phyloP scores from a whole-genome alignment of 1,140 invertebrate species.

The Asbolus verrucosus region DNA sequence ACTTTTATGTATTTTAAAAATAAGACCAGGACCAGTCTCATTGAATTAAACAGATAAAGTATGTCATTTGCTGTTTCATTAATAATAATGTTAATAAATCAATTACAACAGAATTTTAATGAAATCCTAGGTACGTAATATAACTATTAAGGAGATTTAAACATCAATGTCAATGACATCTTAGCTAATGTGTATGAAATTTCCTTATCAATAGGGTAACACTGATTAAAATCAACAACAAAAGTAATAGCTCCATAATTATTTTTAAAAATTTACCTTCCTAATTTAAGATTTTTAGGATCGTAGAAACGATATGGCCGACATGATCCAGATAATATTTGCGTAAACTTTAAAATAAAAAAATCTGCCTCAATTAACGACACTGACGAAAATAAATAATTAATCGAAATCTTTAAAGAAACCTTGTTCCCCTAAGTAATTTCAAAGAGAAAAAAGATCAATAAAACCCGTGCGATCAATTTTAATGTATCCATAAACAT shows the following conservation, averaged over 20 bases:
- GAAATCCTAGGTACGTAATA: too few species aligned
- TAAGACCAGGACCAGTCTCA: too few species aligned
- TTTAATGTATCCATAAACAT: slow-evolving; percentile 20
- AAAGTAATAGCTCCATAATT: slow-evolving; percentile 8
- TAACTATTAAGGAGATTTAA: too few species aligned
- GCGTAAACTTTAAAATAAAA: background rate
- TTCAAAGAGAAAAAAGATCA: slow-evolving; percentile 8
- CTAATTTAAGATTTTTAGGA: background rate
- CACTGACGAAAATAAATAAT: background rate
- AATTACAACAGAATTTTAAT: too few species aligned
- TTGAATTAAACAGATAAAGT: too few species aligned
- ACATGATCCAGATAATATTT: slow-evolving; percentile 34
- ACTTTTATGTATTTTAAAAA: too few species aligned
- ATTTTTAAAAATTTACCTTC: slow-evolving; percentile 17
- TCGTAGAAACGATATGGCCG: slow-evolving; percentile 25
- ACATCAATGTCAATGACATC: slow-evolving; percentile 17
- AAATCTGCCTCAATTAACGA: background rate
- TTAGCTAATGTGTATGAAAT: slow-evolving; percentile 8
- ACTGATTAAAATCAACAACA: slow-evolving; percentile 5
- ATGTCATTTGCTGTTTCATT: too few species aligned
- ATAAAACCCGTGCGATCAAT: slow-evolving; percentile 17
- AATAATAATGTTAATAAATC: too few species aligned
- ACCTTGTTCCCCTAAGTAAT: background rate
- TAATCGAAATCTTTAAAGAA: background rate
- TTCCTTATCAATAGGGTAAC: slow-evolving; percentile 8